Evolutionary conservation across 1,140 invertebrate genomes (phyloP), one percentile per base, ranked within the genome.

Genomic region (Brachionus rotundiformis): DNA sequence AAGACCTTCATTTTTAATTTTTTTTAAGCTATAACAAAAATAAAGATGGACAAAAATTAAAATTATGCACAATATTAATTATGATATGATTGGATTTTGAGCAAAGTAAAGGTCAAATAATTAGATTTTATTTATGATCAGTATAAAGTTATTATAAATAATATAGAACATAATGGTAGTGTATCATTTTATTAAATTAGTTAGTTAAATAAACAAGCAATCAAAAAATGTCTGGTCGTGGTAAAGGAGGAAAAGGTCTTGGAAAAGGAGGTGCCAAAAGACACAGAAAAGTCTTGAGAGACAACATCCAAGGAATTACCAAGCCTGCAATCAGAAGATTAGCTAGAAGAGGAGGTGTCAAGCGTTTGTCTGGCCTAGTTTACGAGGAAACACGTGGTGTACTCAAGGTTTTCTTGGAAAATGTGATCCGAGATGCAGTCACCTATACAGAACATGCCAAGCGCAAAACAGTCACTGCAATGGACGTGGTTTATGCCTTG

Each of bases 301-400:
- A 93, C 88, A 93, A 93, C 85, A 92, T 93, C 88, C 90, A 92
- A 75, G 68, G 33, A 7, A 41, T 36, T 31, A 36, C 68, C n/a
- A 75, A 75, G 41, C 68, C 31, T 10, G 29, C 29, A 31, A 75
- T 75, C 27, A 29, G 39, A n/a, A 33, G 68, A 41, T 8, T 75
- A 5, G 68, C 33, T 41, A 36, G 33, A 36, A 36, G 33, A 36
- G 33, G 33, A 4, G 33, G 33, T 36, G 33, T 36, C 3, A 36
- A 36, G 33, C 33, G 33, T 36, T 36, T 36, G 33, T 36, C 33
- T 4, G 33, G 33, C 8, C 8, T 36, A 4, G 33, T 36, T 3
- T 36, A 36, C 33, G 33, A 36, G 3, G 8, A 36, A 8, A 36
- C 33, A 36, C 3, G 33, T 36, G 76, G 44, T 19, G 49, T 79